Conservation (phyloP, 1,140 invertebrate genomes). For the Eriosoma lanigerum region DNA sequence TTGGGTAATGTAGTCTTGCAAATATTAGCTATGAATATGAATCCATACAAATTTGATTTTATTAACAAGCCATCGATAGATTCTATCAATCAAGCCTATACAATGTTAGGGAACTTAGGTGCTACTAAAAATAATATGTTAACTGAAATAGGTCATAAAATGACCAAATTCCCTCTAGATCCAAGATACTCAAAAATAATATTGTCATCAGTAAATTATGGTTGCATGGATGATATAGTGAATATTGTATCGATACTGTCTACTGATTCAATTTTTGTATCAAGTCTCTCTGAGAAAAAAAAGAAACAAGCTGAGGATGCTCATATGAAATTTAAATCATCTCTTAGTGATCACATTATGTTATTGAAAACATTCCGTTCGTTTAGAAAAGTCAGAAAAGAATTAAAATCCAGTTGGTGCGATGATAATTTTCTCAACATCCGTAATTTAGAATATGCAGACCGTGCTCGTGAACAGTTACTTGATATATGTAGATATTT, state of each 20-base stretch:
- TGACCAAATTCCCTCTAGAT: slow-evolving; percentile 90
- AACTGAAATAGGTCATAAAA: slow-evolving; percentile 78
- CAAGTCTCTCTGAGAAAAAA: slow-evolving; percentile 62
- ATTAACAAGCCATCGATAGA: slow-evolving; percentile 75
- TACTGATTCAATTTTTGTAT: slow-evolving; percentile 67
- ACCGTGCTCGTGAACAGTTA: slow-evolving; percentile 81
- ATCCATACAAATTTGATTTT: slow-evolving; percentile 84
- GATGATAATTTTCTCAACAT: slow-evolving; percentile 85
- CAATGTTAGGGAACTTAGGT: slow-evolving; percentile 73
- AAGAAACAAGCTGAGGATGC: slow-evolving; percentile 69
- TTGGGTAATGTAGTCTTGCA: slow-evolving; percentile 77
- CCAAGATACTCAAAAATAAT: slow-evolving; percentile 85
- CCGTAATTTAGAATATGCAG: slow-evolving; percentile 81
- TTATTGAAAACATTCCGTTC: slow-evolving; percentile 85
- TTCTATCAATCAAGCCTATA: slow-evolving; percentile 68
- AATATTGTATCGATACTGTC: slow-evolving; percentile 71
- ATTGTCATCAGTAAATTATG: slow-evolving; percentile 73
- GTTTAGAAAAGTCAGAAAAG: slow-evolving; percentile 75
- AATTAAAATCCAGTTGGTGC: slow-evolving; percentile 68
- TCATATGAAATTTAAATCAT: slow-evolving; percentile 79
- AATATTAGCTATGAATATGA: slow-evolving; percentile 80
- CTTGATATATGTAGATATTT: slow-evolving; percentile 68
- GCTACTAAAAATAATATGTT: slow-evolving; percentile 69
- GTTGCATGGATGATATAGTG: slow-evolving; percentile 83
- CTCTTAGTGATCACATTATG: slow-evolving; percentile 90